These are phyloP conservation scores for Actinemys pallida DNA, from an alignment of 2,113 vertebrate genomes.

Conservation along the genomic window DNA sequence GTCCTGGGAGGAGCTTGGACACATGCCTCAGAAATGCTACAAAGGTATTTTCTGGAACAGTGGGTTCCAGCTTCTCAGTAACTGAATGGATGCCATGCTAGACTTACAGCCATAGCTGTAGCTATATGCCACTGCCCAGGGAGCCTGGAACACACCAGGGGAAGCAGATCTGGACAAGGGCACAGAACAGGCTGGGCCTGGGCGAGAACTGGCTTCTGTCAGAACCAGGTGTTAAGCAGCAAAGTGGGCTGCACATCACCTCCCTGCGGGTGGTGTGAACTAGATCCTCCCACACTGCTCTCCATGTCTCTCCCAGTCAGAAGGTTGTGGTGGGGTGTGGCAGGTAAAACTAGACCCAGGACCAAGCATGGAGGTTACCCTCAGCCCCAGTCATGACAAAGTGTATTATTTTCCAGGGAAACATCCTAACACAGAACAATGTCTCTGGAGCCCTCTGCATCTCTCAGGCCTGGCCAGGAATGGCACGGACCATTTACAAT, in stretches of 20 bases:
- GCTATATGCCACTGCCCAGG: too few species aligned
- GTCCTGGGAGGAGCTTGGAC: background rate
- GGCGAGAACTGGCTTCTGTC: background rate
- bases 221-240: background rate
- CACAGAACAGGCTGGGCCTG: background rate
- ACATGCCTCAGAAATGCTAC: background rate
- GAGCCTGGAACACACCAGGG: background rate
- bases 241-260: background rate
- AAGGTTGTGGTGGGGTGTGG: background rate
- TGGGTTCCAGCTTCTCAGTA: background rate
- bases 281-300: background rate
- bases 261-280: accelerated
- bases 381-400: background rate
- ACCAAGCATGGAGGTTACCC: background rate
- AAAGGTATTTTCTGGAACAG: background rate
- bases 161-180: background rate
- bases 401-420: conserved; percentile 71
- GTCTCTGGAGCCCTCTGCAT: conserved; percentile 85
- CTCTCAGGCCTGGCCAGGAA: conserved; percentile 85
- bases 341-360: background rate
- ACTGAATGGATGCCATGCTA: background rate
- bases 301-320: background rate
- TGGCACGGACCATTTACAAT: conserved; percentile 85
- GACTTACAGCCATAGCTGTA: background rate
- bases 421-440: conserved; percentile 72